phyloP scores from a whole-genome alignment of 1,140 invertebrate genomes.

The Pogonus chalceus region DNA sequence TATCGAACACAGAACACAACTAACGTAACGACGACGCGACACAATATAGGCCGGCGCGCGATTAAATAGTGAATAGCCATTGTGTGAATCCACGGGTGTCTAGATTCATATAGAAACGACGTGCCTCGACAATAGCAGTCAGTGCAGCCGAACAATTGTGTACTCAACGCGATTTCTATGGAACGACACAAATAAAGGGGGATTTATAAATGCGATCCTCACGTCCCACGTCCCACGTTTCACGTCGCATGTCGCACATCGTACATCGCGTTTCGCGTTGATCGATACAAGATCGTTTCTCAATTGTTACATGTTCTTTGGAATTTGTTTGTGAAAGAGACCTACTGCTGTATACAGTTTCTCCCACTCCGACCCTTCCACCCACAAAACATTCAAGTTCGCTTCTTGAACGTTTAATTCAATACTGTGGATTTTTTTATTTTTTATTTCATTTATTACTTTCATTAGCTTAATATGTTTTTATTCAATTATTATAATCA shows the following conservation, averaged over 20 bases:
- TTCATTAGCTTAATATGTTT: too few relatives aligned
- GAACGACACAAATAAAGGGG: constrained; percentile 7
- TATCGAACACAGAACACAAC: constrained; percentile 18
- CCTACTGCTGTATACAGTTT: too few relatives aligned
- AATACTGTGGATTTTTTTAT: too few relatives aligned
- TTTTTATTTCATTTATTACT: too few relatives aligned
- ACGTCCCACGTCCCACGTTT: too few relatives aligned
- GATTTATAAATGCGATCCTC: constrained; percentile 5
- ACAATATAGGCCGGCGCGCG: constrained; percentile 22
- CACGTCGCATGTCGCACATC: too few relatives aligned
- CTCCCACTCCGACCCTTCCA: too few relatives aligned
- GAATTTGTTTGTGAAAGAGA: constrained; percentile 7
- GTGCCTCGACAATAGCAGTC: constrained; percentile 22
- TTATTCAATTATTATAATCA: too few relatives aligned
- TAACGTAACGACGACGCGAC: too few relatives aligned
- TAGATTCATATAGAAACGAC: constrained; percentile 24
- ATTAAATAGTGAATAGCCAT: constrained; percentile 25
- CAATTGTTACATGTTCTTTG: constrained; percentile 7
- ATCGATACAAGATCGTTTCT: constrained; percentile 5
- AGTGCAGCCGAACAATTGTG: constrained; percentile 19
- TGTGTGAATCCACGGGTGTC: constrained; percentile 25
- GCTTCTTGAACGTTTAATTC: too few relatives aligned
- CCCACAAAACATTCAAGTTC: too few relatives aligned
- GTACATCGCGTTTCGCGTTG: background rate
- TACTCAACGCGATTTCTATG: constrained; percentile 11